Evolutionary conservation across 1,140 invertebrate species (phyloP), one percentile per base, ranked within the genome.

Genomic region (Melitaea cinxia): DNA sequence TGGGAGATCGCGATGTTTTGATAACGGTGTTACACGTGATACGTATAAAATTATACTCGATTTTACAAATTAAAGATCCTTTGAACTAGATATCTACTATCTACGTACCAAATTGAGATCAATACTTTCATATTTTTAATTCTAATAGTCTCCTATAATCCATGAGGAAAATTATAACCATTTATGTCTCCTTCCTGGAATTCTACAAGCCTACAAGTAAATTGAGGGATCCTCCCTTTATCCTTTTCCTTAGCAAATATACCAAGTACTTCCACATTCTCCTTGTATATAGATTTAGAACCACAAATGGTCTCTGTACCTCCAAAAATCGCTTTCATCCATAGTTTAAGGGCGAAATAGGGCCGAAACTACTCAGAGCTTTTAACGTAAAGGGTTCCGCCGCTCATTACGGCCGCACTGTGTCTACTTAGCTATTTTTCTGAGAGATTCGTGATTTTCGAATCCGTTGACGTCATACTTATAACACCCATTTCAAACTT

Each of bases 291-390:
- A n/a, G 12, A 37, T 37, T 37, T 15, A 21, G 42, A 47, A n/a
- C 17, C 19, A 23, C 19, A 47, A 47, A 47, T 47, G 42, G 42
- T 23, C 19, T 37, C 35, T 33, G 2, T 47, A 21, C 42, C 42
- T 49, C 26, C 37, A 59, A 59, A 59, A 59, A 59, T 76, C 64
- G 71, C 56, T 57, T 69, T 39, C 52, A 56, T 52, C 66, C 71
- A 65, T 72, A 68, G 68, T 73, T 75, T 75, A 80, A 73, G 75
- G 74, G 65, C 15, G 19, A 56, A 75, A 47, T 23, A 75, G 73
- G 76, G 71, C 62, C 68, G 49, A 72, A 78, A 78, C 72, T 76
- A 71, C 74, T 70, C 42, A 56, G 68, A 53, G 71, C 78, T 80
- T 78, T 80, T 80, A 80, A 70, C 73, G 70, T 49, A 56, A 78